Evolutionary conservation across 2,888 invertebrate genomes (phyloP).

Genomic region (Siphlonurus alternatus): DNA sequence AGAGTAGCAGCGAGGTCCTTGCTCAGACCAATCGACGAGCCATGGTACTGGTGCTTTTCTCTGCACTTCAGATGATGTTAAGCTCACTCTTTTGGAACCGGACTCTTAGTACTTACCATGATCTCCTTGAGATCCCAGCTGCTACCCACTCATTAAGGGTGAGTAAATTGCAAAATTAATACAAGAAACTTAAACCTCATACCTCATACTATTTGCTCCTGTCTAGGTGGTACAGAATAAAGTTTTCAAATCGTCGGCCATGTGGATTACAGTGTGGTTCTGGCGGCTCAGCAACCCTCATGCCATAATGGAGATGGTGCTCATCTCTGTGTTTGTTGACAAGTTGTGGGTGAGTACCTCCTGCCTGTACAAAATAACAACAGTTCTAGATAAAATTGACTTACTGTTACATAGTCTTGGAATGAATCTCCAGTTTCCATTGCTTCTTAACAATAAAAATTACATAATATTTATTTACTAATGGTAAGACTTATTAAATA

Average conservation of each 20-base stretch:
- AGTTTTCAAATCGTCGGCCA: conserved; percentile 51
- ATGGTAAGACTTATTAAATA: too few relatives aligned
- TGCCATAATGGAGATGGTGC: conserved; percentile 52
- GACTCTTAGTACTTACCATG: conserved; percentile 63
- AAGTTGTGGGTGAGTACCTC: conserved; percentile 43
- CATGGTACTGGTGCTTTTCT: conserved; percentile 15
- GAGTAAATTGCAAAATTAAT: conserved; percentile 32
- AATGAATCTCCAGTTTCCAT: too few relatives aligned
- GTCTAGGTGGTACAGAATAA: conserved; percentile 17
- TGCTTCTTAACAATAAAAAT: too few relatives aligned
- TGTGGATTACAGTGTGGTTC: conserved; percentile 51
- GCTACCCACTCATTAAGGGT: conserved; percentile 20
- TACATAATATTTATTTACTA: too few relatives aligned
- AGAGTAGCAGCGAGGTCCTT: conserved; percentile 2
- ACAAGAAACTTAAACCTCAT: too few relatives aligned
- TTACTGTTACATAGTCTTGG: too few relatives aligned
- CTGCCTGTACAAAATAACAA: not conserved
- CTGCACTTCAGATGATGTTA: conserved; percentile 40
- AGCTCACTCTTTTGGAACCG: conserved; percentile 72
- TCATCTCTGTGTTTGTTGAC: conserved; percentile 65
- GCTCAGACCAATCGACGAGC: not conserved
- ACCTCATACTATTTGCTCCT: too few relatives aligned
- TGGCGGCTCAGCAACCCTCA: conserved; percentile 72
- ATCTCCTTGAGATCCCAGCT: conserved; percentile 44
- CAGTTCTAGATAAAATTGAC: too few relatives aligned